A percentile compares a stretch with the other conserved stretches of the same genome.
Conservation (phyloP, 2,888 invertebrate genomes). For the Dexiosoma caninum region DNA sequence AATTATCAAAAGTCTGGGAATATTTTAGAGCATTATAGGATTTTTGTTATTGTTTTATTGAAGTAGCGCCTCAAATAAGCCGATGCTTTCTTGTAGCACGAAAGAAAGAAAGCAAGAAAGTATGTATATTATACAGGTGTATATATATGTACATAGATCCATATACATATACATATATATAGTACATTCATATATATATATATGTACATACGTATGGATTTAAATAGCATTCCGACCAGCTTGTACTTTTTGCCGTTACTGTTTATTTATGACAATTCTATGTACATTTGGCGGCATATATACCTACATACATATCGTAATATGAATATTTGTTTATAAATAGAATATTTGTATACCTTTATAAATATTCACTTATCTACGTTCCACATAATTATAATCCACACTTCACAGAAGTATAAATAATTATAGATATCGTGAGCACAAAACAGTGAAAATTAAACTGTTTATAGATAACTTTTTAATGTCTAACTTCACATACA, state of each 20-base stretch:
- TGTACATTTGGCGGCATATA: neutral
- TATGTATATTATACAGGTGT: neutral
- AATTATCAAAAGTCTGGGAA: no score
- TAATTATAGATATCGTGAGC: neutral
- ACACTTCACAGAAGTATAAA: constrained; percentile 2
- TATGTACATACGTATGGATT: neutral
- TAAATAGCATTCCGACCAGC: neutral
- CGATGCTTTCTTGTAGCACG: no score
- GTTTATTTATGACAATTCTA: constrained; percentile 41
- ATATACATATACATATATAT: neutral
- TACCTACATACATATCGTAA: neutral
- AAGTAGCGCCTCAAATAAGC: no score
- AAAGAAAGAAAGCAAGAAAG: no score
- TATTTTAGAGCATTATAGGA: no score
- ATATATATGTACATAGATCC: neutral
- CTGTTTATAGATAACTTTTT: constrained; percentile 21
- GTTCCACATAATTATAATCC: constrained; percentile 33
- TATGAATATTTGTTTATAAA: constrained; percentile 24
- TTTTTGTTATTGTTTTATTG: neutral
- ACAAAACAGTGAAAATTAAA: neutral
- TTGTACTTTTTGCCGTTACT: no score
- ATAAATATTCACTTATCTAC: constrained; percentile 25
- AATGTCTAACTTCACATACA: constrained; percentile 28
- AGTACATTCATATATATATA: neutral
- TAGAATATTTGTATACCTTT: constrained; percentile 51